Base-by-base conservation (phyloP, 2,888 invertebrate species). In the Candidula unifasciata region DNA sequence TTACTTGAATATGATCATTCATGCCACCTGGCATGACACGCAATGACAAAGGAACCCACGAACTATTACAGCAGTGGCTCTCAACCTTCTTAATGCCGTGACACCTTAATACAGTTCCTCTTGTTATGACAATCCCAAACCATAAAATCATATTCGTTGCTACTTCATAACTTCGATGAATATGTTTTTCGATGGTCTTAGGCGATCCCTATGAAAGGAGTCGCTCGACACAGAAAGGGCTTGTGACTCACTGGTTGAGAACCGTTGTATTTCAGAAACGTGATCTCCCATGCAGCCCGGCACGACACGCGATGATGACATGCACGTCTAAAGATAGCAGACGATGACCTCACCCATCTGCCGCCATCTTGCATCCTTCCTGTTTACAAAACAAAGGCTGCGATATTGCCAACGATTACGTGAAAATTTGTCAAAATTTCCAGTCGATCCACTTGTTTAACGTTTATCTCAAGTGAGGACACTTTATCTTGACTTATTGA, bases 371-470 rank as follows among this genome's bases (percentile, higher is more conserved):
- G 1, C 16, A 60, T 35, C n/a, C 37, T 35, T 64, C 57, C 57
- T 78, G 44, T 44, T 44, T 44, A 44, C 44, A 44, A 78, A 78
- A 78, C 64, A 78, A 64, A 37, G 24, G 64, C 10, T 5, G 37
- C 18, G 24, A 30, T n/a, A n/a, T 60, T 30, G 64, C 37, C 18
- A n/a, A 78, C 18, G 10, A 64, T 78, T 64, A 78, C 78, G 78
- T 37, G 78, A 78, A 78, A 18, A 60, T 78, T 33, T 37, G n/a
- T 44, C 27, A 66, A 24, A 27, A 27, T 66, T 60, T 35, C 5
- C 35, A 37, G 35, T 6, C 3, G 60, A 3, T 18, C 18, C 5
- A 5, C 5, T 21, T 16, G 35, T 33, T 6, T 30, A 6, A 33
- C 16, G 33, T 18, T 52, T 5, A 30, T 60, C 33, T 57, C 2